Evolutionary conservation across 2,888 invertebrate species (phyloP).

Genomic region (Eledone cirrhosa): DNA sequence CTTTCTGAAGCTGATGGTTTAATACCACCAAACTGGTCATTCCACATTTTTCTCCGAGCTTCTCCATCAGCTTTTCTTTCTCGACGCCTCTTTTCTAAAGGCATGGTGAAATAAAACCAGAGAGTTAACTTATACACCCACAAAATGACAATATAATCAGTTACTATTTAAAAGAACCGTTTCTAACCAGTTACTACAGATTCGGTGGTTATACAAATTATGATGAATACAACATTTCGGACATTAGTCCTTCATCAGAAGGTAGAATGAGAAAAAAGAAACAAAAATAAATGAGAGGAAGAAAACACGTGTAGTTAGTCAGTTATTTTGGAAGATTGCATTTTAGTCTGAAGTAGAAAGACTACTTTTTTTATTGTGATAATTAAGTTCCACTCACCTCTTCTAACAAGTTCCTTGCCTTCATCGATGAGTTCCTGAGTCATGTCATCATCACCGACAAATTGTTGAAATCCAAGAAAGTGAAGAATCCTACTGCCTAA

Average conservation of each 20-base stretch:
- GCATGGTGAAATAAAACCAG: not conserved
- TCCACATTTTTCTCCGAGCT: constrained; percentile 78
- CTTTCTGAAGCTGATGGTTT: constrained; percentile 26
- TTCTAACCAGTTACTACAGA: no score
- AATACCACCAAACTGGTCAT: constrained; percentile 72
- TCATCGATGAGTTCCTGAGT: constrained; percentile 93
- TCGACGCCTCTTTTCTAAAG: constrained; percentile 60
- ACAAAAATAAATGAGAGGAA: no score
- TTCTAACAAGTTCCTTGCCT: constrained; percentile 87
- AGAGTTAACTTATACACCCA: not conserved
- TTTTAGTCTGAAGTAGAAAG: no score
- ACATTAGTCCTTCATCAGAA: no score
- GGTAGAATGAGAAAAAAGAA: no score
- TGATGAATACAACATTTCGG: no score
- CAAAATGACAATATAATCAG: no score
- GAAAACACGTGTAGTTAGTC: no score
- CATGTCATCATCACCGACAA: constrained; percentile 91
- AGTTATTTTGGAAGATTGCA: no score
- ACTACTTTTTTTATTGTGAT: no score
- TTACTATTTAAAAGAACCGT: no score
- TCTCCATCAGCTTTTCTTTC: constrained; percentile 76
- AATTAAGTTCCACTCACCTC: constrained; percentile 73
- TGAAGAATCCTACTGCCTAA: constrained; percentile 90
- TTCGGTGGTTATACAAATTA: no score
- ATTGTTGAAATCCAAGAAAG: constrained; percentile 87